A percentile compares a stretch with the other conserved stretches of the same genome.
These are phyloP conservation scores for Autographa gamma DNA, from an alignment of 2,888 invertebrate species.

Conservation along the genomic window DNA sequence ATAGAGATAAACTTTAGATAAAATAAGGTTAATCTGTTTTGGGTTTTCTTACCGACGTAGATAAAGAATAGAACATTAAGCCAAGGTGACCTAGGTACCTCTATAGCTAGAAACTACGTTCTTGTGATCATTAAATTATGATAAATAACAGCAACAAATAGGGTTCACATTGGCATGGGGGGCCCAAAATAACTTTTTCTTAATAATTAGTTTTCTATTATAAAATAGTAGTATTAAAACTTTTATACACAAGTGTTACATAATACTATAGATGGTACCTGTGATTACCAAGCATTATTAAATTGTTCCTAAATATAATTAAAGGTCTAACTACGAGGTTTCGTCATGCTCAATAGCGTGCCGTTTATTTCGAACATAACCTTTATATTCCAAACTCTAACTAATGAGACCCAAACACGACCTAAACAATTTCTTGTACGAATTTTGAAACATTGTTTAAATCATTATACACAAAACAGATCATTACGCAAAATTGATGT, in stretches of 20 bases:
- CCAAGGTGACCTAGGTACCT: background rate
- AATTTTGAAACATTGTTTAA: slow-evolving; percentile 56
- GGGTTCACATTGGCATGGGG: too few relatives aligned
- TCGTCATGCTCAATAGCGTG: slow-evolving; percentile 61
- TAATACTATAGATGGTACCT: slow-evolving; percentile 19
- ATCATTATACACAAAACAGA: slow-evolving; percentile 67
- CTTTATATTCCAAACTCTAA: slow-evolving; percentile 48
- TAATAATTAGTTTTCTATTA: background rate
- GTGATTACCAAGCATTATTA: slow-evolving; percentile 29
- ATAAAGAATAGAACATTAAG: background rate
- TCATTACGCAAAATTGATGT: slow-evolving; percentile 78
- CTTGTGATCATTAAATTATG: too few relatives aligned
- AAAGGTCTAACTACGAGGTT: slow-evolving; percentile 59
- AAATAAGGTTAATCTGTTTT: background rate
- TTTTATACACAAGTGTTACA: slow-evolving; percentile 19
- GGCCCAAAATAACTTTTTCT: background rate
- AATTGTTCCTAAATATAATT: slow-evolving; percentile 49
- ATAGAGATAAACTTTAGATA: slow-evolving; percentile 26
- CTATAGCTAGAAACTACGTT: too few relatives aligned
- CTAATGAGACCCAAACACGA: slow-evolving; percentile 69
- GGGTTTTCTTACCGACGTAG: background rate
- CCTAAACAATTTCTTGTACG: slow-evolving; percentile 41
- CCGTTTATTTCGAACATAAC: slow-evolving; percentile 38
- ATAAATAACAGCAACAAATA: too few relatives aligned
- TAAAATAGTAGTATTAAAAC: slow-evolving; percentile 11